Base-by-base conservation (phyloP, 2,113 vertebrate genomes). In the Indicator indicator region DNA sequence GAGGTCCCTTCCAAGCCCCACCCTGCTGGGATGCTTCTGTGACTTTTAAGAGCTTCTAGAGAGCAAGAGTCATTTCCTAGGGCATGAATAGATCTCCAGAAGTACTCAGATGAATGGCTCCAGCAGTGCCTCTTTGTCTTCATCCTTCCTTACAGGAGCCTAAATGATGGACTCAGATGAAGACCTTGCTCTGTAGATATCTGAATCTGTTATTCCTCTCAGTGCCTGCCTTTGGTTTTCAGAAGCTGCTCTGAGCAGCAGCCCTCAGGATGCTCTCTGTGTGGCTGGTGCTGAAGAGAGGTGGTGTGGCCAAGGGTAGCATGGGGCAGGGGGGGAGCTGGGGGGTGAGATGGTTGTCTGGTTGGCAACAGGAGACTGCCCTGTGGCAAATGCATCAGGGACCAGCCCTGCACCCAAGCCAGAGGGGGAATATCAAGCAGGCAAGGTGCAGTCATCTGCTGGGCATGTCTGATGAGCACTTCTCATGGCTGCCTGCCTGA, bases 311-410 rank as follows among this genome's bases (percentile, higher is more conserved):
- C 58, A 9, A 56, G 15, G 27, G 17, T 8, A 9, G 55, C 32
- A n/a, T 6, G 24, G 76, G 7, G 14, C 18, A 32, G 13, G 5
- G 1, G 1, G 18, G 30, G 69, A 62, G 54, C 3, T 75, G 56
- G 13, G 5, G 36, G 28, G 19, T 40, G 28, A 64, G 83, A 70
- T 1, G 1, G 46, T 12, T 27, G 36, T 36, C 36, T 6, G 18
- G 10, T 9, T 67, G 70, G 46, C 11, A 62, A 20, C 3, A 40
- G 42, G 44, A 68, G 12, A n/a, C 6, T 5, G 21, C 5, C 17
- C 59, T 28, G 5, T 0, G 1, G 33, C 28, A 21, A 55, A 26
- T 79, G 20, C 16, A 23, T 2, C 1, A 0, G 3, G 74, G n/a
- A 55, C 20, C 54, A 46, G 42, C 20, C 11, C 32, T 42, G 68